Percentiles rank a stretch among this genome's conserved stretches.
phyloP scores from a whole-genome alignment of 2,113 vertebrate species.

The Dissostichus mawsoni region DNA sequence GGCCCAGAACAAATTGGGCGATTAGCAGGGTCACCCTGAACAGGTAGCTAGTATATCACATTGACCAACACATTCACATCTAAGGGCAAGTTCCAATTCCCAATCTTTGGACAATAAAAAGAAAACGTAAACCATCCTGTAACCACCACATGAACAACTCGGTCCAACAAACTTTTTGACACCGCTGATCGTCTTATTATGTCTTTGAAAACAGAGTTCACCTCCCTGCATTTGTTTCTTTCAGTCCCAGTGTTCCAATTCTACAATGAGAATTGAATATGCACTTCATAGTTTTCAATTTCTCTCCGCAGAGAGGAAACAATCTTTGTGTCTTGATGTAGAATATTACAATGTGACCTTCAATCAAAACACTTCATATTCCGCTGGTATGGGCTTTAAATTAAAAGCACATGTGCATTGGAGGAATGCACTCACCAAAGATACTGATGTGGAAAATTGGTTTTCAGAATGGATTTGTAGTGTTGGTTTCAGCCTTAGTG shows the following conservation, averaged over 20 bases:
- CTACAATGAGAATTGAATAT: neutral
- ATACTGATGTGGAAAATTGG: conserved; percentile 63
- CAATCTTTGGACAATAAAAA: neutral
- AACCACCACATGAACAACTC: neutral
- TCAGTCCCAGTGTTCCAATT: conserved; percentile 13
- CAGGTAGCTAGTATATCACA: neutral
- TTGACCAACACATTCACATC: neutral
- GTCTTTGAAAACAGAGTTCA: neutral
- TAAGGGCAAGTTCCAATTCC: neutral
- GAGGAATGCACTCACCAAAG: conserved; percentile 23
- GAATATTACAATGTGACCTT: neutral
- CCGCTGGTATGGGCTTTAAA: conserved; percentile 27
- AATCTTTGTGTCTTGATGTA: conserved; percentile 7
- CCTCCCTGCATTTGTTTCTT: neutral
- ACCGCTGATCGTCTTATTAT: neutral
- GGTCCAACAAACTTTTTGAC: neutral
- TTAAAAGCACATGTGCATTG: conserved; percentile 27
- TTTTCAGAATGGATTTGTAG: conserved; percentile 44
- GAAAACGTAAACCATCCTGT: neutral
- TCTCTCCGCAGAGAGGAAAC: conserved; percentile 2
- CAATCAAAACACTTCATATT: conserved; percentile 23
- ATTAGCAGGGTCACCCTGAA: neutral
- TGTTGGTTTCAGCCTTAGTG: neutral
- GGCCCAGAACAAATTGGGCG: neutral
- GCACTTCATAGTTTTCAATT: neutral